These are phyloP conservation scores for Copidosoma floridanum DNA, from an alignment of 1,140 invertebrate genomes.

Conservation along the genomic window DNA sequence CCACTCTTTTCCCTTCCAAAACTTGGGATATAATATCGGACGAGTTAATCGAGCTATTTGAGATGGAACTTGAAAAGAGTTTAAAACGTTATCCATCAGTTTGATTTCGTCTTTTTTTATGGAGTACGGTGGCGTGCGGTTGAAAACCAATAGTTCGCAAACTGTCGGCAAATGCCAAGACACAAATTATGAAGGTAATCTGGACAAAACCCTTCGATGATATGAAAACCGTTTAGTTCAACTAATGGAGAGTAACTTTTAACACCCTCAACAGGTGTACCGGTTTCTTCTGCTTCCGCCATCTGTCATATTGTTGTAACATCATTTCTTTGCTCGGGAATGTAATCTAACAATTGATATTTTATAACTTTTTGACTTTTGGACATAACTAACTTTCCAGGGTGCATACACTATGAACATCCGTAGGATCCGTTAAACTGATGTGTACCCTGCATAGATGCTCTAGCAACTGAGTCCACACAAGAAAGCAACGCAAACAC, in stretches of 20 bases:
- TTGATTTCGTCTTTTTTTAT: not conserved
- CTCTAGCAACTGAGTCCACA: constrained; percentile 26
- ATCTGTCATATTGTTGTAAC: not conserved
- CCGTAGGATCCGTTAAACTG: constrained; percentile 25
- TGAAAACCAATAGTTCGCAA: not conserved
- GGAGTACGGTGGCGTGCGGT: not conserved
- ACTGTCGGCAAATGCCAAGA: not conserved
- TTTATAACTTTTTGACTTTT: constrained; percentile 6
- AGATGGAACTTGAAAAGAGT: not conserved
- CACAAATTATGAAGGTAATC: not conserved
- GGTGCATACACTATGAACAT: constrained; percentile 26
- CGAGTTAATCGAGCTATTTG: constrained; percentile 14
- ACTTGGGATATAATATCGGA: constrained; percentile 12
- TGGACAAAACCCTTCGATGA: not conserved
- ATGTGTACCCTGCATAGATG: constrained; percentile 18
- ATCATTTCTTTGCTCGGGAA: not conserved
- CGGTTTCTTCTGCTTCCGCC: not conserved
- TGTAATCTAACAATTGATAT: constrained; percentile 6
- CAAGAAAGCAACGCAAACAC: constrained; percentile 19
- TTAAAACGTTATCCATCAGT: not conserved
- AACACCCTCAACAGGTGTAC: not conserved
- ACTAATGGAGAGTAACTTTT: not conserved
- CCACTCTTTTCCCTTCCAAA: constrained; percentile 28
- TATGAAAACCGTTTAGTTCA: not conserved
- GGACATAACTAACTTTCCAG: constrained; percentile 5